phyloP scores from a whole-genome alignment of 2,888 invertebrate species.

The Merodon equestris region DNA sequence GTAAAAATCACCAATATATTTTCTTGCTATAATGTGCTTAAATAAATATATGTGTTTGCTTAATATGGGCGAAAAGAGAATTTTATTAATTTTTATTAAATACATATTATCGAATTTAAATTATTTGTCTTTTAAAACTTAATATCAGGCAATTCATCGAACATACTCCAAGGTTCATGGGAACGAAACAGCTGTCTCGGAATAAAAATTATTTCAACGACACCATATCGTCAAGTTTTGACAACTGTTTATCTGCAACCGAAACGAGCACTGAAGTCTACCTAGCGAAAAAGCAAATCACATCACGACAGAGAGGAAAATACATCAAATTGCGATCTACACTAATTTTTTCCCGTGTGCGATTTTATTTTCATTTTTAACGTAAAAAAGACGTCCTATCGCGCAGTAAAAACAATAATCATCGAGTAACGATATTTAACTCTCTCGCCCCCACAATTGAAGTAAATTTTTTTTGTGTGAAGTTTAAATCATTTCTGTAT shows the following conservation, averaged over 20 bases:
- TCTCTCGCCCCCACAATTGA: slow-evolving; percentile 15
- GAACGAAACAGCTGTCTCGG: slow-evolving; percentile 26
- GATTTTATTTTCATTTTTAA: slow-evolving; percentile 45
- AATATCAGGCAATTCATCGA: not conserved
- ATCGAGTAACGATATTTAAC: slow-evolving; percentile 15
- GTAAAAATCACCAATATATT: too few species aligned
- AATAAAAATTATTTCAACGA: slow-evolving; percentile 19
- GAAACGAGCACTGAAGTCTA: slow-evolving; percentile 44
- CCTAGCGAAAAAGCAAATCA: slow-evolving; percentile 41
- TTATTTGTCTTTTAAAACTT: too few species aligned
- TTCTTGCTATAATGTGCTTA: too few species aligned
- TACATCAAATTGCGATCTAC: slow-evolving; percentile 61
- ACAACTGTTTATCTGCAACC: slow-evolving; percentile 50
- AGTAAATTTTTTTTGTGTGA: slow-evolving; percentile 27
- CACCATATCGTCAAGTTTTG: slow-evolving; percentile 31
- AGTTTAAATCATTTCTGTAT: slow-evolving; percentile 16
- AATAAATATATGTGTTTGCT: too few species aligned
- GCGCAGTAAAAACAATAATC: slow-evolving; percentile 41
- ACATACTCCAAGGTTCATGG: not conserved
- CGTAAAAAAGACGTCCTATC: slow-evolving; percentile 23
- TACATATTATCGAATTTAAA: too few species aligned
- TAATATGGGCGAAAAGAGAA: too few species aligned
- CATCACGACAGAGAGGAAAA: slow-evolving; percentile 44
- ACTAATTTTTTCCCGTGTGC: slow-evolving; percentile 43
- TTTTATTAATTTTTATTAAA: too few species aligned